A percentile compares a stretch with the other conserved stretches of the same genome.
Evolutionary conservation across 2,888 invertebrate species (phyloP).

Genomic region (Andrena chrysosceles): DNA sequence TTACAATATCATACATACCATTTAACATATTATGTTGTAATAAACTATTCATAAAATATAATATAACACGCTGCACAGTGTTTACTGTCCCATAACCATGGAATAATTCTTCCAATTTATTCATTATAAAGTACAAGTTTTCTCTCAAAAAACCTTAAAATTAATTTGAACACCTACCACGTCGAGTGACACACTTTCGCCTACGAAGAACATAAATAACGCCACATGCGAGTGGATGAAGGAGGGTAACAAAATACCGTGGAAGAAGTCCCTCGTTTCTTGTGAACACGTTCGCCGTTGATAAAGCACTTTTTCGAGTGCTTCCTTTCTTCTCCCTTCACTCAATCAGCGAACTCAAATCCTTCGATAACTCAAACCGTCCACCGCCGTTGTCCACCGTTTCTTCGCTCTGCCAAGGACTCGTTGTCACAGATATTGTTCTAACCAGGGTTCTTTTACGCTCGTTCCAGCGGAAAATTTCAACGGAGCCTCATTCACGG

Average conservation of each 20-base stretch:
- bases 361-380: conserved; percentile 10
- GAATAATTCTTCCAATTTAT: no score
- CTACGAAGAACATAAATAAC: background rate
- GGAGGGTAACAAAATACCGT: background rate
- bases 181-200: background rate
- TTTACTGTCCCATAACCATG: no score
- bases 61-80: no score
- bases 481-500: background rate
- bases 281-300: background rate
- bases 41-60: no score
- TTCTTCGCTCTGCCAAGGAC: background rate
- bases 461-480: conserved; percentile 15
- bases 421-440: background rate
- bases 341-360: conserved; percentile 11
- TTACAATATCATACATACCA: no score
- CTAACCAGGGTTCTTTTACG: conserved; percentile 13
- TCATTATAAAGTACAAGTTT: no score
- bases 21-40: no score
- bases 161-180: background rate
- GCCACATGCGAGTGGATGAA: background rate
- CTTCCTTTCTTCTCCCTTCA: conserved; percentile 4
- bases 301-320: conserved; percentile 1
- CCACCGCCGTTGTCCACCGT: background rate
- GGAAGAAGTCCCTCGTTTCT: background rate
- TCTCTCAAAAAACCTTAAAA: no score